A percentile compares a stretch with the other conserved stretches of the same genome.
These are phyloP conservation scores for Meteorus sp. DNA, from an alignment of 1,140 invertebrate genomes.

Conservation along the genomic window DNA sequence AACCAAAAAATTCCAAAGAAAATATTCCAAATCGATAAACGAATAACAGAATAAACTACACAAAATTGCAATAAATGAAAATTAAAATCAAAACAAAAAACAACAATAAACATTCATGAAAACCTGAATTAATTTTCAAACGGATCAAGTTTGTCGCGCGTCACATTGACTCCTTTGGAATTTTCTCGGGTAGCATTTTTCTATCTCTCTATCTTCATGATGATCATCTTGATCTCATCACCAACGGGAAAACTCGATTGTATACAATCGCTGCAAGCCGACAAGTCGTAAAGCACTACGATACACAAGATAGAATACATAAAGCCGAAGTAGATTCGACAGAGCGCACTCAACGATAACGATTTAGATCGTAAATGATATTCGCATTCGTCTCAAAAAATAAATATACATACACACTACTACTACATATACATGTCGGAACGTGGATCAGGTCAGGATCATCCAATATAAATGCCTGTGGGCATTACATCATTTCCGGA, in stretches of 20 bases:
- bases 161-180: too few species aligned
- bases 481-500: background rate
- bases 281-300: conserved; percentile 4
- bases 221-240: conserved; percentile 3
- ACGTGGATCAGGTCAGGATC: background rate
- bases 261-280: background rate
- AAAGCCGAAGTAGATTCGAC: conserved; percentile 13
- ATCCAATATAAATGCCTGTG: background rate
- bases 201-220: conserved; percentile 1
- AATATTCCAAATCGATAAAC: too few species aligned
- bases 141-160: conserved; percentile 15
- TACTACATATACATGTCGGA: background rate
- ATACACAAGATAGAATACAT: conserved; percentile 6
- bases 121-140: background rate
- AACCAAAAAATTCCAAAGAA: too few species aligned
- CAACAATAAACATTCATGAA: background rate
- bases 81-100: too few species aligned
- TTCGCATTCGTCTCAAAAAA: too few species aligned
- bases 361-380: conserved; percentile 22
- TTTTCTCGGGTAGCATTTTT: background rate
- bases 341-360: conserved; percentile 13
- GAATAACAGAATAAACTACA: too few species aligned
- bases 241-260: conserved; percentile 15
- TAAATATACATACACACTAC: too few species aligned
- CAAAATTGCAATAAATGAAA: too few species aligned